Base-by-base conservation (phyloP, 64 coral and sea anemone genomes). In the Pocillopora verrucosa region DNA sequence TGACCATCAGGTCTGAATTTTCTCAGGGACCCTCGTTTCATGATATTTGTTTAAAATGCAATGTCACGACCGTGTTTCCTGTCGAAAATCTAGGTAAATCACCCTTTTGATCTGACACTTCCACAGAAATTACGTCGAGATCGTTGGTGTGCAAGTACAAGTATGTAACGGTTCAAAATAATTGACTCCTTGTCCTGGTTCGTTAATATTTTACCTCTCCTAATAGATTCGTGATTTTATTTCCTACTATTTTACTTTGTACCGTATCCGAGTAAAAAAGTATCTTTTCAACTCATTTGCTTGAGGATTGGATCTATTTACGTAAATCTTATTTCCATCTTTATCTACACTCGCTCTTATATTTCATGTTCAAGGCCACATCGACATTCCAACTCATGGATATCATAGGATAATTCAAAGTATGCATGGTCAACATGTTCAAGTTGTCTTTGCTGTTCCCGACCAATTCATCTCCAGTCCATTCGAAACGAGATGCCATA, bases 11-110 rank as follows among this genome's bases (percentile, higher is more conserved):
- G 22, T 0, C 0, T 13, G 1, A 2, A 12, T 0, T 6, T 12
- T 51, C 0, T 74, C 87, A 4, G 4, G 1, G 11, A 3, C 2
- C 72, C 6, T 57, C 87, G 65, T 16, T 61, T 89, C 68, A 77
- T 79, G 65, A n/a, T 45, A 56, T 59, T 56, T 17, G n/a, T 30
- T 25, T 80, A 76, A 89, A 89, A 80, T 89, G 88, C 62, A 89
- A 56, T 30, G 60, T 89, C 19, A 89, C 34, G 0, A 89, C 10
- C 60, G 75, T 89, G 56, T 38, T 59, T 1, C 36, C 41, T 0
- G 15, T 15, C 14, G 10, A 19, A 56, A 89, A 79, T 10, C 4
- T 14, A 0, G 56, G 36, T 22, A 79, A 36, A 0, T 10, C 10
- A 1, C 88, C 88, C 9, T 69, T 19, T 19, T 11, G 1, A 12